A percentile compares a stretch with the other conserved stretches of the same genome.
phyloP scores from a whole-genome alignment of 2,113 vertebrate species.

The Cochlearius cochlearius region DNA sequence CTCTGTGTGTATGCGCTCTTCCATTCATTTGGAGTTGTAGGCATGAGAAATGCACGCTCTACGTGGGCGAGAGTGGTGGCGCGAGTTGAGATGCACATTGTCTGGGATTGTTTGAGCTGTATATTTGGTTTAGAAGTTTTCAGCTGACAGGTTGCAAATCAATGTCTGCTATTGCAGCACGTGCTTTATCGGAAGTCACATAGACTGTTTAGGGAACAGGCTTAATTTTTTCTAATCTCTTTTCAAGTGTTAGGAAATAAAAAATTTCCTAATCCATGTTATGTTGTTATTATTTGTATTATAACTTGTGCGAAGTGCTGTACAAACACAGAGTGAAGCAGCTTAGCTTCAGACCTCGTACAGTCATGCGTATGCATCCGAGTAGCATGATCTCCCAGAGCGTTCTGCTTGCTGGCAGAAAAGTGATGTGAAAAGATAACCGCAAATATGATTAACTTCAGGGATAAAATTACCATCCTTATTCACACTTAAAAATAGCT shows the following conservation, averaged over 20 bases:
- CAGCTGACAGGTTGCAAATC: background rate
- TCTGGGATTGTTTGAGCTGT: accelerated
- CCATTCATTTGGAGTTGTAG: background rate
- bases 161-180: background rate
- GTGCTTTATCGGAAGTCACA: accelerated
- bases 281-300: background rate
- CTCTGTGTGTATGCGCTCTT: background rate
- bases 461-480: background rate
- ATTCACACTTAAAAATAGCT: slow-evolving; percentile 20
- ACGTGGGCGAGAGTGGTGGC: background rate
- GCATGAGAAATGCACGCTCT: background rate
- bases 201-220: background rate
- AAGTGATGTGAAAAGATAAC: background rate
- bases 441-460: background rate
- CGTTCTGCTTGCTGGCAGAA: background rate
- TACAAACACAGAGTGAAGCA: background rate
- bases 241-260: slow-evolving; percentile 6
- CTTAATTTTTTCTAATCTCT: background rate
- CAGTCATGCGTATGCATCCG: accelerated
- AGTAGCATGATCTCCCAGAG: accelerated
- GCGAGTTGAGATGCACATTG: accelerated
- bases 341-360: background rate
- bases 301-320: background rate
- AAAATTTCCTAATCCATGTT: background rate
- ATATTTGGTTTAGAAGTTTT: background rate